These are phyloP conservation scores for Drosophila pallidifrons DNA, from an alignment of 1,140 invertebrate genomes.

Conservation along the genomic window DNA sequence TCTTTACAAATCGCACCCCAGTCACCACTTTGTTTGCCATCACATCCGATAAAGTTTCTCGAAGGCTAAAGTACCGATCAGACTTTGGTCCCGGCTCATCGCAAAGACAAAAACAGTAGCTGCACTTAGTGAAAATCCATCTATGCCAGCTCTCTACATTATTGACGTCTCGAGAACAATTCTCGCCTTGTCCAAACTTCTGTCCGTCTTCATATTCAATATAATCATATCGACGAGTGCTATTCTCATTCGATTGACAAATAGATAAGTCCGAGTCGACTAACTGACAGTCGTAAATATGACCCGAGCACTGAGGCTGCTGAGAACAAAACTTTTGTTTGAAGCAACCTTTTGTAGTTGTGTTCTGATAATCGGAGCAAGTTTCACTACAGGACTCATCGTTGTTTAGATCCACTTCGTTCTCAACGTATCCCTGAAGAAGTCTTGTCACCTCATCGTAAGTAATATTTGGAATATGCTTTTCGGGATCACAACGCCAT, in stretches of 20 bases:
- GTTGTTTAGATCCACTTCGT: not conserved
- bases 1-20: too few species aligned
- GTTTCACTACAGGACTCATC: not conserved
- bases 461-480: too few species aligned
- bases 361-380: not conserved
- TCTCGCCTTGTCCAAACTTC: not conserved
- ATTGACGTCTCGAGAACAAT: not conserved
- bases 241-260: not conserved
- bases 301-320: not conserved
- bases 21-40: constrained; percentile 3
- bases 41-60: not conserved
- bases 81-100: not conserved
- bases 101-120: constrained; percentile 3
- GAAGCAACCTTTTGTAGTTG: not conserved
- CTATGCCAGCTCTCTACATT: not conserved
- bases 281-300: not conserved
- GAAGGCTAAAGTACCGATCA: constrained; percentile 4
- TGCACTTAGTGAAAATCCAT: not conserved
- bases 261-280: not conserved
- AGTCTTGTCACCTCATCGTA: too few species aligned
- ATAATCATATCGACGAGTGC: not conserved
- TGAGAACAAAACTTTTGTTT: not conserved
- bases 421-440: not conserved
- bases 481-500: too few species aligned
- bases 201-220: not conserved